Evolutionary conservation across 1,140 invertebrate species (phyloP), one percentile per base, ranked within the genome.

Genomic region (Mactra quadrangularis): DNA sequence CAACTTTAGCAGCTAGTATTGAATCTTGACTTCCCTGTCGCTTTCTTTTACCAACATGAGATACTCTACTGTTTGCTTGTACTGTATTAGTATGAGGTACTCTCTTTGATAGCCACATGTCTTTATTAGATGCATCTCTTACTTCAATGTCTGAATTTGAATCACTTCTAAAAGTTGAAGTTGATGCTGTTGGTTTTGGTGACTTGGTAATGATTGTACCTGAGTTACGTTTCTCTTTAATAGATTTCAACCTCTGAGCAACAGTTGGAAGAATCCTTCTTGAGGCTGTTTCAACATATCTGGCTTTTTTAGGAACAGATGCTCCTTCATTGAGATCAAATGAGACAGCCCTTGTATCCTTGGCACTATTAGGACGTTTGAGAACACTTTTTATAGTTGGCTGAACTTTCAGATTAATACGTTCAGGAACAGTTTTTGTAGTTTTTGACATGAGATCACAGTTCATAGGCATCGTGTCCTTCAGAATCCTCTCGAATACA

Each of bases 81-180:
- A 50, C n/a, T 3, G 6, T 53, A 1, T 78, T 68, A 7, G 15
- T 15, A 27, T 33, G 11, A 0, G 13, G 19, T 11, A 66, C 45
- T 52, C 64, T 77, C 17, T 77, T 77, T 31, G 76, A 78, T 25
- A 78, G n/a, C 76, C 76, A 78, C 47, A 57, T 53, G 31, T 66
- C 62, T 3, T 9, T 4, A 22, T 35, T 33, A 2, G n/a, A 15
- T 50, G 57, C 57, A 55, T 78, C 76, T 6, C 22, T 1, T 7
- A 78, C 33, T 27, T 31, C 62, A 31, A 60, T 59, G 22, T 62
- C 59, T 3, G 38, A 27, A 75, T 29, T 75, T 50, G 17, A 3
- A n/a, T 9, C 22, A 47, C 11, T 22, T 1, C 9, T 1, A 22
- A 22, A 15, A 60, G 35, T 25, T 45, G 27, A 50, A 50, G 31